phyloP scores from a whole-genome alignment of 1,140 invertebrate genomes.

The Nymphalis io region DNA sequence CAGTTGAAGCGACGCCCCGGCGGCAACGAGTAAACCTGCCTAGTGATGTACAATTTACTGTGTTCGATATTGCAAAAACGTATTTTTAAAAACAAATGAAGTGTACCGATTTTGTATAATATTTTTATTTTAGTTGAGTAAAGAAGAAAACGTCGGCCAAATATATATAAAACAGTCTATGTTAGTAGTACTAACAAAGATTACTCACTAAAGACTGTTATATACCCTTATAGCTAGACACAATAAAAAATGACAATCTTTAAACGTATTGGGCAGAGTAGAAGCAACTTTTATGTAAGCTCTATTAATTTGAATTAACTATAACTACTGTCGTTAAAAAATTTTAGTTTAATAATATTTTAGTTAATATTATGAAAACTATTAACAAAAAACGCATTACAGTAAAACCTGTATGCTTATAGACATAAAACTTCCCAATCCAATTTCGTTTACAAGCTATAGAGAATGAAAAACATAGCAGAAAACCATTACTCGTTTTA shows the following conservation, averaged over 20 bases:
- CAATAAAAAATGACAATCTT: too few relatives aligned
- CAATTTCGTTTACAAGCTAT: constrained; percentile 45
- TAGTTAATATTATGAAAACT: neutral
- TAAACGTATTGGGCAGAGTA: too few relatives aligned
- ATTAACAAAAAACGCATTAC: neutral
- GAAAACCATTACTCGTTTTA: constrained; percentile 55
- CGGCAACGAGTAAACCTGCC: constrained; percentile 69
- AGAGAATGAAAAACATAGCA: constrained; percentile 54
- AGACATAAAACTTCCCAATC: constrained; percentile 48
- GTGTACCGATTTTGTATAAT: too few relatives aligned
- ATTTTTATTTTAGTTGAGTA: too few relatives aligned
- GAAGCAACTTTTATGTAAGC: too few relatives aligned
- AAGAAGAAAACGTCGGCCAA: too few relatives aligned
- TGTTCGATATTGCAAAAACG: constrained; percentile 42
- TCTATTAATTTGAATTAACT: too few relatives aligned
- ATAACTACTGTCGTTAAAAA: too few relatives aligned
- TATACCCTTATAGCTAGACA: too few relatives aligned
- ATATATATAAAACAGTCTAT: too few relatives aligned
- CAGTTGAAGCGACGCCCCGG: constrained; percentile 70
- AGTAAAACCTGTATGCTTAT: constrained; percentile 44
- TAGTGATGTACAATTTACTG: constrained; percentile 46
- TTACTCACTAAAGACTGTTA: too few relatives aligned
- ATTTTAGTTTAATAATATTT: neutral
- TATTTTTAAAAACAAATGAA: neutral
- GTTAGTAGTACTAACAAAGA: too few relatives aligned